Evolutionary conservation across 1,140 invertebrate species (phyloP), one percentile per base, ranked within the genome.

Genomic region (Anastatus disparis): DNA sequence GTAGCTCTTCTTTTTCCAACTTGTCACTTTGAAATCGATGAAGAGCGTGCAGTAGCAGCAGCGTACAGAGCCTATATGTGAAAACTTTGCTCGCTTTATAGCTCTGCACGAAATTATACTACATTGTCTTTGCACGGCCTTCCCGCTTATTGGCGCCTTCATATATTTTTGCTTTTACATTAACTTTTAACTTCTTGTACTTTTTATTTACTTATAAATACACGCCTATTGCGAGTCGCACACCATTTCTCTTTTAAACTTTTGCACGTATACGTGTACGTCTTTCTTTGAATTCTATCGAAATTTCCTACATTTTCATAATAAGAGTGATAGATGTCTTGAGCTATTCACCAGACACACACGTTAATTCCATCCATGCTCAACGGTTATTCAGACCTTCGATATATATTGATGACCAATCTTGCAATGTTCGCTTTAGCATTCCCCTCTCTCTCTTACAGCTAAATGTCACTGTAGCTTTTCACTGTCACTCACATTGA

Each of bases 1-100:
- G 64, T 52, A 26, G n/a, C 61, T 35, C 46, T 24, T 27, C 1
- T 24, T 26, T n/a, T 31, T 53, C 29, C 17, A 59, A 63, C 55
- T 68, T 53, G 56, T 69, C 66, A 62, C 55, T 42, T 58, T 58
- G 1, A 29, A 69, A 69, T 69, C 66, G 66, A 52, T 53, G 66
- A 61, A 53, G 48, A 62, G 35, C 31, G 20, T n/a, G 7, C 22
- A 31, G n/a, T 29, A n/a, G n/a, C n/a, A n/a, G n/a, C n/a, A n/a
- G n/a, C n/a, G n/a, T n/a, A n/a, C n/a, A n/a, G n/a, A n/a, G n/a
- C n/a, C n/a, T n/a, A n/a, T n/a, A n/a, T n/a, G n/a, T n/a, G n/a
- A n/a, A n/a, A n/a, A n/a, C n/a, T n/a, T n/a, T n/a, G n/a, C n/a
- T n/a, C n/a, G n/a, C n/a, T n/a, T n/a, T 64, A 27, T n/a, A n/a